Conservation (phyloP, 1,140 invertebrate species). For the Solenopsis invicta region DNA sequence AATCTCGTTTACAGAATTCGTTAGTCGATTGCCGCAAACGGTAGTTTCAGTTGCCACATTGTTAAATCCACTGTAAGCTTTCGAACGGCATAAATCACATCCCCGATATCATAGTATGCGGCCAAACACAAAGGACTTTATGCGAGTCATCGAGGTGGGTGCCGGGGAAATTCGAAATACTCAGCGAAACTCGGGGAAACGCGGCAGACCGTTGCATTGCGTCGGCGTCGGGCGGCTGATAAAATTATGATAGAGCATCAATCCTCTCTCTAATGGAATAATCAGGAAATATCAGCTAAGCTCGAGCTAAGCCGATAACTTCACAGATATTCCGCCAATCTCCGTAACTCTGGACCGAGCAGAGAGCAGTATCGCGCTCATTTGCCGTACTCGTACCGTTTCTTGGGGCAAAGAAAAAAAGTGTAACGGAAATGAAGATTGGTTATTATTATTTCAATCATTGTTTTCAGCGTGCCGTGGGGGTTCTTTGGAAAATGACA, state of each 20-base stretch:
- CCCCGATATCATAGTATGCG: background rate
- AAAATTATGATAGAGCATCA: conserved; percentile 51
- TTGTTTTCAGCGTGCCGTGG: background rate
- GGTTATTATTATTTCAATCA: background rate
- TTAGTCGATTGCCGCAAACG: conserved; percentile 16
- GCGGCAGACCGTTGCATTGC: conserved; percentile 26
- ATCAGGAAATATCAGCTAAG: conserved; percentile 8
- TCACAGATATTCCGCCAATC: background rate
- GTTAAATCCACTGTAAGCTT: conserved; percentile 56
- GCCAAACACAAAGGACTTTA: conserved; percentile 23
- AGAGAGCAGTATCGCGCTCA: background rate
- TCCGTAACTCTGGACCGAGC: background rate
- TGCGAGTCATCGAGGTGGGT: background rate
- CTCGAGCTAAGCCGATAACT: background rate
- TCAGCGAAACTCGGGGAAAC: conserved; percentile 40
- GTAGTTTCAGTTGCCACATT: conserved; percentile 26
- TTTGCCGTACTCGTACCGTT: background rate
- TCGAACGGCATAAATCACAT: conserved; percentile 52
- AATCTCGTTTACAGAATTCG: conserved; percentile 41
- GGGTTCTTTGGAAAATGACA: background rate
- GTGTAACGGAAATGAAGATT: background rate
- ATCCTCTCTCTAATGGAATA: conserved; percentile 38
- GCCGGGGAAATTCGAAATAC: conserved; percentile 48
- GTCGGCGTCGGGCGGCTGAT: conserved; percentile 2
- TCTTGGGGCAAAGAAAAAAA: background rate